Evolutionary conservation across 2,888 invertebrate species (phyloP).

Genomic region (Hipparchia sbordonii): DNA sequence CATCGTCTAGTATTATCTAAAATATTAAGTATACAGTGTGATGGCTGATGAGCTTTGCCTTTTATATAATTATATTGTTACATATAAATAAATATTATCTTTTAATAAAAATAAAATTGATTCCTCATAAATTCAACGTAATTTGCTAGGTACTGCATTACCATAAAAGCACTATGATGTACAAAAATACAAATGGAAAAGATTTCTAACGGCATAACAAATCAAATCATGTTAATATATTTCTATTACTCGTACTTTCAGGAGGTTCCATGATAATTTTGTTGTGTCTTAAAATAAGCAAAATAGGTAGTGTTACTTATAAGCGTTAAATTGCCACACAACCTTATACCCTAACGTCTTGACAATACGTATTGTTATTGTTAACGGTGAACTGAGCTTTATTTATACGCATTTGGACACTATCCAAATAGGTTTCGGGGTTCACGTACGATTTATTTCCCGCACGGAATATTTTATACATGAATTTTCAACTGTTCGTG

Average conservation of each 20-base stretch:
- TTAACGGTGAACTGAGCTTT: constrained; percentile 44
- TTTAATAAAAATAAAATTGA: too few relatives aligned
- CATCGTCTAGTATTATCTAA: too few relatives aligned
- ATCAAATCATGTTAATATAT: constrained; percentile 29
- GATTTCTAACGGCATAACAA: neutral
- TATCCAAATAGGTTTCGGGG: constrained; percentile 67
- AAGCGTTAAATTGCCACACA: constrained; percentile 25
- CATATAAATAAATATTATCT: too few relatives aligned
- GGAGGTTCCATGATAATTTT: constrained; percentile 25
- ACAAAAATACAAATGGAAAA: neutral
- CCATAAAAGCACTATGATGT: too few relatives aligned
- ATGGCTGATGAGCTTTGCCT: too few relatives aligned
- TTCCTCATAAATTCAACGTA: too few relatives aligned
- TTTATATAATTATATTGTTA: too few relatives aligned
- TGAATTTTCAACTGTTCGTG: constrained; percentile 50
- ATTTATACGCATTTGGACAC: constrained; percentile 70
- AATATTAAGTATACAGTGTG: too few relatives aligned
- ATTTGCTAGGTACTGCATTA: too few relatives aligned
- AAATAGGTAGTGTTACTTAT: constrained; percentile 35
- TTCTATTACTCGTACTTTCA: constrained; percentile 11
- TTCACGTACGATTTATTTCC: constrained; percentile 61
- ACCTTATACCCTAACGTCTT: constrained; percentile 26
- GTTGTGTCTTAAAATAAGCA: constrained; percentile 31
- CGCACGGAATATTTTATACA: constrained; percentile 58
- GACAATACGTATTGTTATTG: constrained; percentile 32